Evolutionary conservation across 2,113 vertebrate genomes (phyloP).

Genomic region (Tinamus guttatus): DNA sequence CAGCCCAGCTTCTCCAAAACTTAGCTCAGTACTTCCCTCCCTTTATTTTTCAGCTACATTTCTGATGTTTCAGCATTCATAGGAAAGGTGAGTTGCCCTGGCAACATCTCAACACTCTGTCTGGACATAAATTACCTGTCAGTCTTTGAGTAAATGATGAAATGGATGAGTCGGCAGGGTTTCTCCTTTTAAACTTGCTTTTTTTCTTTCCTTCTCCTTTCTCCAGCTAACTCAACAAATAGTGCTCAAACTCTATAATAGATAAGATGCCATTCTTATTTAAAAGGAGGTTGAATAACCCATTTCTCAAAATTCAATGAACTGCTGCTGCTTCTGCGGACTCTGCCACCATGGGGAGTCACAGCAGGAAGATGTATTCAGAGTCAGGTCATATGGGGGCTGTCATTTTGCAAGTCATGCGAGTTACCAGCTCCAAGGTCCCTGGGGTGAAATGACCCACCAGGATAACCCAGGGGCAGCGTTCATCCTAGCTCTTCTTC

Average conservation of each 20-base stretch:
- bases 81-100: slow-evolving; percentile 35
- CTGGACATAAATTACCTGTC: slow-evolving; percentile 28
- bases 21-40: background rate
- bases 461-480: background rate
- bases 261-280: background rate
- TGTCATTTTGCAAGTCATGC: background rate
- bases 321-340: background rate
- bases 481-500: background rate
- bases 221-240: background rate
- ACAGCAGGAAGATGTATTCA: background rate
- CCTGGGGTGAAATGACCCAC: background rate
- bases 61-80: background rate
- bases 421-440: background rate
- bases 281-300: background rate
- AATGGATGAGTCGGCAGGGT: background rate
- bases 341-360: background rate
- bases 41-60: background rate
- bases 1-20: background rate
- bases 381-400: background rate
- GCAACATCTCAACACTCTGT: background rate
- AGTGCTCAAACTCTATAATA: background rate
- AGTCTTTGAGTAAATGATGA: background rate
- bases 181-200: background rate
- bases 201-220: background rate
- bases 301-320: background rate